Evolutionary conservation across 2,888 invertebrate species (phyloP), one percentile per base, ranked within the genome.

Genomic region (Biston stratarius): DNA sequence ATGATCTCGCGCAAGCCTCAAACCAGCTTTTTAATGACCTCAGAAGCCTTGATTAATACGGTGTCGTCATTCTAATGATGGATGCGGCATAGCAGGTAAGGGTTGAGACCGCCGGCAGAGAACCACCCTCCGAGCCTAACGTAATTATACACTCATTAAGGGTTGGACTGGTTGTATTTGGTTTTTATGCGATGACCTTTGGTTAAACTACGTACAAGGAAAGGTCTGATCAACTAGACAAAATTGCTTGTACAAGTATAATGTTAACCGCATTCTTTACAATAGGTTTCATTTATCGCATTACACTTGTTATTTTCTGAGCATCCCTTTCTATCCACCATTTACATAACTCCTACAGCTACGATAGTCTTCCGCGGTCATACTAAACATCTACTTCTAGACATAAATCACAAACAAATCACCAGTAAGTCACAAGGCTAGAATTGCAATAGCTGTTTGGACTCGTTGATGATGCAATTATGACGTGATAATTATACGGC

Each of bases 121-220:
- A 86, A 76, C 90, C 91, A 91, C 91, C 92, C 92, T 88, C 84
- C 81, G 85, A 78, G 85, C 71, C 88, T 83, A 86, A 89, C 87
- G 70, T 90, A 89, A 92, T 92, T 90, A 91, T 89, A 90, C 87
- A 91, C 90, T 90, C 90, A 92, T 92, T 91, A 90, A 86, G 85
- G 87, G 82, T 83, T 84, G 82, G 88, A 86, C 83, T 81, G 80
- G 63, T 84, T 89, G 87, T 87, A 83, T 84, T 88, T 85, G 83
- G 86, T 90, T 88, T 87, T 86, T 83, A 74, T 72, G 12, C 40
- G 14, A 12, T 63, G 63, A 63, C 63, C 67, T 67, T 63, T 52
- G 40, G 52, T 33, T 11, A 12, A 47, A 55, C 8, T 47, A 47
- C 7, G 11, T 6, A 14, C 9, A 45, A 36, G 44, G n/a, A 57